Percentiles rank a stretch among this genome's conserved stretches.
Evolutionary conservation across 2,888 invertebrate genomes (phyloP).

Genomic region (Scaptomyza tumidula): DNA sequence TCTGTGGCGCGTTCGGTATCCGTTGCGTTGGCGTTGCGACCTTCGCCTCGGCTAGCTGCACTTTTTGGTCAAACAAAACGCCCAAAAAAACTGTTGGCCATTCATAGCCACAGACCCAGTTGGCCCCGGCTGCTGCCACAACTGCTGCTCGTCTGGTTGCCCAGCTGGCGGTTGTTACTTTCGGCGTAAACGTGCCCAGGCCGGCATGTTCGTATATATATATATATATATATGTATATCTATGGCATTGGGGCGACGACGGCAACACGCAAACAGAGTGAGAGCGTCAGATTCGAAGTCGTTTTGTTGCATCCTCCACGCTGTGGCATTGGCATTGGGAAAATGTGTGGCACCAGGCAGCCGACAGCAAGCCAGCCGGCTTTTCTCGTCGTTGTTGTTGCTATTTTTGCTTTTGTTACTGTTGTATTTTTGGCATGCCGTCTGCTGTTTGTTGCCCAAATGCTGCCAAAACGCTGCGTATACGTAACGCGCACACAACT

Average conservation of each 20-base stretch:
- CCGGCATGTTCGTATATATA: constrained; percentile 30
- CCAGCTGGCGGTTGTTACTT: constrained; percentile 58
- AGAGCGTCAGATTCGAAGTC: constrained; percentile 44
- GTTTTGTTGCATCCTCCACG: constrained; percentile 59
- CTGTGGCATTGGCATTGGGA: constrained; percentile 75
- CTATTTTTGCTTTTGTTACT: constrained; percentile 12
- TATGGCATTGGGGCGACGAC: constrained; percentile 71
- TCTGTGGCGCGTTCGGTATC: constrained; percentile 45
- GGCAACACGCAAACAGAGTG: constrained; percentile 15
- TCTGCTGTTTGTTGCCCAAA: constrained; percentile 34
- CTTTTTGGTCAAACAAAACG: constrained; percentile 71
- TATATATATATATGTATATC: constrained; percentile 63
- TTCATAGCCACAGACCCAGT: constrained; percentile 48
- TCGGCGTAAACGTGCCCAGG: constrained; percentile 74
- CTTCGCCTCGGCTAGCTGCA: constrained; percentile 61
- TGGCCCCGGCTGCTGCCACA: constrained; percentile 8
- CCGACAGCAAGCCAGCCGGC: constrained; percentile 13
- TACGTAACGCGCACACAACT: constrained; percentile 55
- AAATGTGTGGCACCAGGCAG: constrained; percentile 75
- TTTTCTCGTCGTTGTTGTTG: constrained; percentile 9
- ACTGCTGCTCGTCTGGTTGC: constrained; percentile 32
- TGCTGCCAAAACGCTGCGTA: constrained; percentile 61
- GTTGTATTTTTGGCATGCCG: constrained; percentile 66
- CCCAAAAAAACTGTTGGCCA: constrained; percentile 63
- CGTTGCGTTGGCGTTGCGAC: constrained; percentile 46